Evolutionary conservation across 2,113 vertebrate species (phyloP).

Genomic region (Aramus guarauna): DNA sequence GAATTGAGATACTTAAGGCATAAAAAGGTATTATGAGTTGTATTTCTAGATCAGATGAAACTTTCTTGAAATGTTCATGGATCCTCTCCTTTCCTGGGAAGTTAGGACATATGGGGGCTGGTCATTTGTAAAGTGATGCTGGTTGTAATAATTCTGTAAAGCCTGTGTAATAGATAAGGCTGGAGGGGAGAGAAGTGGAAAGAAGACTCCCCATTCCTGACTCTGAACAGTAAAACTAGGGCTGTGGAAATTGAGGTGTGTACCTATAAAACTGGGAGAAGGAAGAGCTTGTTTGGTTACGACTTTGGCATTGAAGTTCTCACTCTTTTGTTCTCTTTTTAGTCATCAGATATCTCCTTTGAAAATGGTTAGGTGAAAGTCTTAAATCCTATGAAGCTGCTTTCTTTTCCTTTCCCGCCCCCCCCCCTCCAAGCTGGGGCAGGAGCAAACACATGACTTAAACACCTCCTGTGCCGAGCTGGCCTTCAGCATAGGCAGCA

Average conservation of each 20-base stretch:
- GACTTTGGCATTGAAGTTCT: background rate
- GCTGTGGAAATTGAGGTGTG: background rate
- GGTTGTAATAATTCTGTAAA: background rate
- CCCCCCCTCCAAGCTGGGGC: background rate
- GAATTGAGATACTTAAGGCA: background rate
- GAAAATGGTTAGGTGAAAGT: background rate
- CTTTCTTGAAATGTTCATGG: background rate
- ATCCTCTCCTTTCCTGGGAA: background rate
- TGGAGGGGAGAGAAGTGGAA: background rate
- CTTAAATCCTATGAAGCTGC: background rate
- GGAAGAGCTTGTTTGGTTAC: background rate
- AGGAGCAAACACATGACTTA: slow-evolving; percentile 19
- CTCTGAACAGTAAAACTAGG: background rate
- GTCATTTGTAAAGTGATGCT: background rate
- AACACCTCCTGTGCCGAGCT: background rate
- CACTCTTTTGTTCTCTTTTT: background rate
- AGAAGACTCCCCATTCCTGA: background rate
- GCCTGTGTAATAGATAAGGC: background rate
- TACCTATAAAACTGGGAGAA: background rate
- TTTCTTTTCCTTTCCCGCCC: background rate
- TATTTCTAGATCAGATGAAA: background rate
- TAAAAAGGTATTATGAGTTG: background rate
- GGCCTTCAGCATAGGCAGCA: slow-evolving; percentile 5
- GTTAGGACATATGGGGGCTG: background rate
- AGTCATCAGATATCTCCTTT: background rate